A percentile compares a stretch with the other conserved stretches of the same genome.
These are phyloP conservation scores for Callyntrura sp. DNA, from an alignment of 2,888 invertebrate species.

Conservation along the genomic window DNA sequence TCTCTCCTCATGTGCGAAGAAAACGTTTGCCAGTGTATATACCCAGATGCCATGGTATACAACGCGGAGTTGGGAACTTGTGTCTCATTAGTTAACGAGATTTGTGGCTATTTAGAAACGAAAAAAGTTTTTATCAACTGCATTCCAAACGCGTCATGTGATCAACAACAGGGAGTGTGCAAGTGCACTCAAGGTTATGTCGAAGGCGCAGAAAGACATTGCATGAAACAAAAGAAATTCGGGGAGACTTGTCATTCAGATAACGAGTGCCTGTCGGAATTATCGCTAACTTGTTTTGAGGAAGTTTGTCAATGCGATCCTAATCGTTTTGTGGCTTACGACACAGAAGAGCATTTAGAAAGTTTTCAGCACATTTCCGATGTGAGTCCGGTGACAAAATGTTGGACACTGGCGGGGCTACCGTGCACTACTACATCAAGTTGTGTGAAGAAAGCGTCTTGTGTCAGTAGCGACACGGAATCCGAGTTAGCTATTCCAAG, in stretches of 20 bases:
- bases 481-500: not conserved
- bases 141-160: slow-evolving; percentile 55
- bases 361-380: not conserved
- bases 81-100: slow-evolving; percentile 58
- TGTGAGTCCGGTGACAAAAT: slow-evolving; percentile 8
- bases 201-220: slow-evolving; percentile 43
- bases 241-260: slow-evolving; percentile 66
- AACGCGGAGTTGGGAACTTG: slow-evolving; percentile 55
- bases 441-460: slow-evolving; percentile 58
- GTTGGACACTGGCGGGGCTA: slow-evolving; percentile 44
- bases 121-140: slow-evolving; percentile 67
- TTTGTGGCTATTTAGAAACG: slow-evolving; percentile 70
- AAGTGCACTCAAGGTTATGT: slow-evolving; percentile 61
- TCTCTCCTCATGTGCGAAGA: slow-evolving; percentile 60
- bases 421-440: slow-evolving; percentile 48
- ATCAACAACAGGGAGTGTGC: slow-evolving; percentile 67
- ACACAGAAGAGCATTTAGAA: slow-evolving; percentile 3
- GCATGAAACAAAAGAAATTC: slow-evolving; percentile 54
- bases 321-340: slow-evolving; percentile 9
- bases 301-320: slow-evolving; percentile 69
- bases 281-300: slow-evolving; percentile 60
- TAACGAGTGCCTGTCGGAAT: slow-evolving; percentile 57
- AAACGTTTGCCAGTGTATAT: slow-evolving; percentile 56
- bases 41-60: slow-evolving; percentile 61
- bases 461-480: slow-evolving; percentile 18